Conservation (phyloP, 2,888 invertebrate genomes). For the Halocaridina rubra region DNA sequence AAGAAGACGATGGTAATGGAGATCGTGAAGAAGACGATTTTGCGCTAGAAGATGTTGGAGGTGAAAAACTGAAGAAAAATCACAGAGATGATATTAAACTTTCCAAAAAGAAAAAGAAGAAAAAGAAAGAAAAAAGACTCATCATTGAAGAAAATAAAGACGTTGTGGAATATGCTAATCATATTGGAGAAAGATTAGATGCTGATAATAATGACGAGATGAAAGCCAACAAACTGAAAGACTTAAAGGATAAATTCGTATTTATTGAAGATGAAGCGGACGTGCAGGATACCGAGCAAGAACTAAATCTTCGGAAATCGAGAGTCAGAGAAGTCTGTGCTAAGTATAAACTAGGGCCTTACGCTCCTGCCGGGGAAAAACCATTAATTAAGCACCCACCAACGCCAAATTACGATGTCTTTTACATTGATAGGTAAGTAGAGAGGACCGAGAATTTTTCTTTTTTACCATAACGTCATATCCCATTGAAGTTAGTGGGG, state of each 20-base stretch:
- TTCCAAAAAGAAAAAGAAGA: slow-evolving; percentile 5
- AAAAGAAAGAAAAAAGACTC: background rate
- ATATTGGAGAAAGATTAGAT: background rate
- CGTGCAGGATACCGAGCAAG: slow-evolving; percentile 2
- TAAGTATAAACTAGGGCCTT: slow-evolving; percentile 69
- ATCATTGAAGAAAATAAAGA: background rate
- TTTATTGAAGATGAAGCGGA: background rate
- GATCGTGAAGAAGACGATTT: background rate
- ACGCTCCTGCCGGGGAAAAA: slow-evolving; percentile 62
- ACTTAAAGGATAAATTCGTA: background rate
- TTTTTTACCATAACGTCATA: no score
- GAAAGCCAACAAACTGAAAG: background rate
- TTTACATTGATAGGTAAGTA: slow-evolving; percentile 69
- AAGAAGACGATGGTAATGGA: background rate
- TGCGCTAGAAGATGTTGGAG: slow-evolving; percentile 12
- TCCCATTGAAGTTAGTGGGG: no score
- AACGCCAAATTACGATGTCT: slow-evolving; percentile 70
- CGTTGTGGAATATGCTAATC: background rate
- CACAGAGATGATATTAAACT: background rate
- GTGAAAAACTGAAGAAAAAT: slow-evolving; percentile 15
- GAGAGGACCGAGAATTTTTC: background rate
- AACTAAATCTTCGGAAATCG: slow-evolving; percentile 64
- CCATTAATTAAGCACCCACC: slow-evolving; percentile 69
- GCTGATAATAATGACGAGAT: background rate
- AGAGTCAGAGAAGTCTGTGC: slow-evolving; percentile 68